Conservation (phyloP, 1,140 invertebrate genomes). For the Babylonia areolata region DNA sequence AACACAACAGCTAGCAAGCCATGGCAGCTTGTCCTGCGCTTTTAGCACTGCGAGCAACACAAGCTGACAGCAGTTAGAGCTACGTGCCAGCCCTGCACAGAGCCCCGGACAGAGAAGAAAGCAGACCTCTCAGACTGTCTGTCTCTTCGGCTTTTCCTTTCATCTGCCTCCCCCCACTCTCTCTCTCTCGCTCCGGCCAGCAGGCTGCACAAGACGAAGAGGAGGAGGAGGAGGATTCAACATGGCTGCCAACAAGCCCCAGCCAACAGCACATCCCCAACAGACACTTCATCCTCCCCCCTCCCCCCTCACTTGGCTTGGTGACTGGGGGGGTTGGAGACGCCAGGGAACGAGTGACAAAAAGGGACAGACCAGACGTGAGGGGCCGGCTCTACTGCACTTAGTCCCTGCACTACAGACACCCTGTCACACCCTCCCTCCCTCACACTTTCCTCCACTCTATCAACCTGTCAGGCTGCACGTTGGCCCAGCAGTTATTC, state of each 20-base stretch:
- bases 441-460: no score
- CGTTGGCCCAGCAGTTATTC: no score
- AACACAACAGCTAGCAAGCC: not conserved
- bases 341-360: not conserved
- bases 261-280: not conserved
- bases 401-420: no score
- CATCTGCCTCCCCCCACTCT: not conserved
- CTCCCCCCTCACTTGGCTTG: not conserved
- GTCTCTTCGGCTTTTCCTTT: not conserved
- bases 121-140: not conserved
- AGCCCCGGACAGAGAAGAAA: constrained; percentile 12
- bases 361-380: not conserved
- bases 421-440: no score
- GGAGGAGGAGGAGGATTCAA: not conserved
- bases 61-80: constrained; percentile 14
- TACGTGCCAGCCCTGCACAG: constrained; percentile 6
- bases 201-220: not conserved
- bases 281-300: not conserved
- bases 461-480: no score
- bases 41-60: constrained; percentile 13
- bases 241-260: constrained; percentile 12
- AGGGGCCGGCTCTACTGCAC: not conserved
- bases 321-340: not conserved
- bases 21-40: not conserved
- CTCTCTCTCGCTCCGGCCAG: not conserved